Evolutionary conservation across 1,140 invertebrate species (phyloP).

Genomic region (Drosophila subpulchrella): DNA sequence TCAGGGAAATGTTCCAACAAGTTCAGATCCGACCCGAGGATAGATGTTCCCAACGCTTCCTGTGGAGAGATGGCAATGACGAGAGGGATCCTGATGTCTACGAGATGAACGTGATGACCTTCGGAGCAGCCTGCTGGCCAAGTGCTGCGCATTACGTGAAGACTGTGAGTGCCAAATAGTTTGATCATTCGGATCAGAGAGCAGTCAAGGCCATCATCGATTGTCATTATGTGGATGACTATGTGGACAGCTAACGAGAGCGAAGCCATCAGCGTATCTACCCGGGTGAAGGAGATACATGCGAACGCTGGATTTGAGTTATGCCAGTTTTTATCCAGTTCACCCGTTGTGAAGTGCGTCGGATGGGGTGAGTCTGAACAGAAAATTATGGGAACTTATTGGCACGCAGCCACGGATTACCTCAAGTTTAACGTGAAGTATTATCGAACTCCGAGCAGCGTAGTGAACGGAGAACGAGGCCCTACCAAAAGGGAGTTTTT

Average conservation of each 20-base stretch:
- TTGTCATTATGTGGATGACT: not conserved
- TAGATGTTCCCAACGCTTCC: not conserved
- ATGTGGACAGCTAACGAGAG: not conserved
- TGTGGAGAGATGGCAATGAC: constrained; percentile 1
- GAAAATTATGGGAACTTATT: not conserved
- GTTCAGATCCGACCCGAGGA: not conserved
- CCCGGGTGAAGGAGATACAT: no score
- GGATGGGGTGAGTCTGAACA: not conserved
- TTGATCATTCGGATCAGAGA: not conserved
- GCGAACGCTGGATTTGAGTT: no score
- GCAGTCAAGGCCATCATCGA: constrained; percentile 1
- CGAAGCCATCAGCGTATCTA: no score
- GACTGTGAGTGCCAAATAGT: not conserved
- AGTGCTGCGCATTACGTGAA: constrained; percentile 1
- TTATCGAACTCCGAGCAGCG: constrained; percentile 4
- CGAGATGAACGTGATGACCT: not conserved
- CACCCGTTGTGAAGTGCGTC: not conserved
- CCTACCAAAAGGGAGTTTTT: constrained; percentile 2
- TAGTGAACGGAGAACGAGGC: not conserved
- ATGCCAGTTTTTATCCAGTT: constrained; percentile 5
- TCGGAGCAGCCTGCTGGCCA: not conserved
- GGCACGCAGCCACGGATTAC: not conserved
- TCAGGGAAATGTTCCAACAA: not conserved
- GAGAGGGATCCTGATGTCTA: not conserved
- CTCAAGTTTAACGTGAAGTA: constrained; percentile 4